Conservation (phyloP, 2,888 invertebrate genomes). For the Stramonita haemastoma region DNA sequence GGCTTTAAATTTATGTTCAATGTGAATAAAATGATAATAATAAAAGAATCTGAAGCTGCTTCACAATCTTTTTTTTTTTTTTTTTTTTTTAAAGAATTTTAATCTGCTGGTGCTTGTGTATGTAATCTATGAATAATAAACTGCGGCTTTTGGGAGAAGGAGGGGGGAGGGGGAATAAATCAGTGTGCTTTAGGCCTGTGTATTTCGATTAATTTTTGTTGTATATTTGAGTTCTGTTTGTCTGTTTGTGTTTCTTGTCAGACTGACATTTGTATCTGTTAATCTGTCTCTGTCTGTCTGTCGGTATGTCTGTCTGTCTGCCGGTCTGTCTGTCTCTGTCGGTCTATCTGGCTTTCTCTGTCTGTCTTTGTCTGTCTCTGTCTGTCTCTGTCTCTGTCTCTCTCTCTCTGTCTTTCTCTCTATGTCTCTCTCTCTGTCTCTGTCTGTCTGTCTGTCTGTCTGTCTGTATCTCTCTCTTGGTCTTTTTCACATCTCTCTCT, state of each 20-base stretch:
- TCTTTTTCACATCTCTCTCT: not conserved
- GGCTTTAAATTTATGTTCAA: no score
- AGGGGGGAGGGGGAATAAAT: no score
- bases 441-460: not conserved
- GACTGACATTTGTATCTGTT: not conserved
- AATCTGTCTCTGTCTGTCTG: not conserved
- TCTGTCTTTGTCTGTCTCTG: slow-evolving; percentile 1
- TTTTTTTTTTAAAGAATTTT: no score
- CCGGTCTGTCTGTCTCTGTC: not conserved
- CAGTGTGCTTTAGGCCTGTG: not conserved
- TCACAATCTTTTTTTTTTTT: no score
- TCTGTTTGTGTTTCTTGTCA: not conserved
- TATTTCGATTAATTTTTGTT: not conserved
- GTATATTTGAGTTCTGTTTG: not conserved
- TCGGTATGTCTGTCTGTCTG: not conserved
- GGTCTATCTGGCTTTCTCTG: slow-evolving; percentile 21
- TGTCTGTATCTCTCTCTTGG: not conserved
- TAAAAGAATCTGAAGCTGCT: no score
- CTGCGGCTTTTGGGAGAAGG: no score
- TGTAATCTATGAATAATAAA: no score
- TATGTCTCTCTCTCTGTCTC: not conserved
- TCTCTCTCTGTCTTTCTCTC: not conserved
- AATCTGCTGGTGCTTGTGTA: no score
- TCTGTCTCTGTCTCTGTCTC: not conserved
- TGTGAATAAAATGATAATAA: no score